Conservation (phyloP, 2,797 vertebrate species). For the Trachops cirrhosus region DNA sequence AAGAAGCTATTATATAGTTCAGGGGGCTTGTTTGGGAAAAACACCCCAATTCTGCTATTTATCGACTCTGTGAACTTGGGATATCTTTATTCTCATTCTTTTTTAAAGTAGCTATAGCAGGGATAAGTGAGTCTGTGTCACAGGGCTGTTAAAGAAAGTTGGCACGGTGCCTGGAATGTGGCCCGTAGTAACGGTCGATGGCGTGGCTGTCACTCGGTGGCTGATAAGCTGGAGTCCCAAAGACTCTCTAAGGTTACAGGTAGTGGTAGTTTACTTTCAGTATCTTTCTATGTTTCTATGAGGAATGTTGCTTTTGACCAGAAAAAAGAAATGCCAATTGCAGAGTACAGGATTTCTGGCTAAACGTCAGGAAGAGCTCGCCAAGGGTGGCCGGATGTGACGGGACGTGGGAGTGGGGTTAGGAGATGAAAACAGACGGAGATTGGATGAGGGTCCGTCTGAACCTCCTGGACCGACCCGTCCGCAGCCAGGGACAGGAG, state of each 20-base stretch:
- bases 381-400: neutral
- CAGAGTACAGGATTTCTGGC: neutral
- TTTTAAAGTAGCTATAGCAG: neutral
- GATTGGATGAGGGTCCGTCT: neutral
- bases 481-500: neutral
- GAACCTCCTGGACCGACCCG: neutral
- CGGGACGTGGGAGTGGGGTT: neutral
- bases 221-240: neutral
- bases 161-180: neutral
- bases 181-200: neutral
- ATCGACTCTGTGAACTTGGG: neutral
- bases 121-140: neutral
- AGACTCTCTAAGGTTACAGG: neutral
- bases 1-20: neutral
- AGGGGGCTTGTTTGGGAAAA: neutral
- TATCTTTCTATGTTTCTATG: neutral
- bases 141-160: neutral
- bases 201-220: neutral
- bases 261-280: neutral
- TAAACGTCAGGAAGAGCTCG: neutral
- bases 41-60: neutral
- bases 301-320: neutral
- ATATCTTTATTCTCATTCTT: neutral
- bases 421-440: neutral
- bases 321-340: neutral